phyloP scores from a whole-genome alignment of 2,888 invertebrate species.

The Pseudoips prasinana region DNA sequence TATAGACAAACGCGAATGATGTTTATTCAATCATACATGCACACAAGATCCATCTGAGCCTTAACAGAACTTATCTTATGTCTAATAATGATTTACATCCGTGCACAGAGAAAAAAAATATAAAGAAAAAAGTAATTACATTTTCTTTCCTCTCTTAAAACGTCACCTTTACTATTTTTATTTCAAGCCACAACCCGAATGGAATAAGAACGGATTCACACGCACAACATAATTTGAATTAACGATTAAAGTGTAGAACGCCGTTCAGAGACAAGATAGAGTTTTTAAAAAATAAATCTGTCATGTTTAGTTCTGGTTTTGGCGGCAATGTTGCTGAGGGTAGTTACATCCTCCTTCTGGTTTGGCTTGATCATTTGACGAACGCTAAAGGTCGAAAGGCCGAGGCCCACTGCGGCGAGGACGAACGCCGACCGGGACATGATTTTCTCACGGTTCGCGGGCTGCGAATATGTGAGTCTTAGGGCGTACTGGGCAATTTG shows the following conservation, averaged over 20 bases:
- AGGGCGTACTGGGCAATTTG: constrained; percentile 83
- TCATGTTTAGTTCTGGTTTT: constrained; percentile 18
- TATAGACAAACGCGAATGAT: constrained; percentile 30
- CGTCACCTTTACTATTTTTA: constrained; percentile 51
- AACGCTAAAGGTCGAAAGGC: constrained; percentile 83
- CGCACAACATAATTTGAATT: constrained; percentile 5
- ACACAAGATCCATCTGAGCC: constrained; percentile 27
- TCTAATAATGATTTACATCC: constrained; percentile 28
- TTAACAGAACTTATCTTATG: constrained; percentile 39
- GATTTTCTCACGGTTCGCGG: constrained; percentile 78
- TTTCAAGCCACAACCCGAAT: constrained; percentile 24
- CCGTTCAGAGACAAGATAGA: constrained; percentile 15
- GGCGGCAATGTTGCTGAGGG: constrained; percentile 2
- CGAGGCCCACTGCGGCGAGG: constrained; percentile 81
- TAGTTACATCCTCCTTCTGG: constrained; percentile 54
- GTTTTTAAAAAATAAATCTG: constrained; percentile 7
- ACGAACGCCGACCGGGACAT: constrained; percentile 81
- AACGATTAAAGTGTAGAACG: constrained; percentile 16
- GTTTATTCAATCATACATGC: constrained; percentile 28
- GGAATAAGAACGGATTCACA: constrained; percentile 19
- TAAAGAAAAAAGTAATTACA: constrained; percentile 51
- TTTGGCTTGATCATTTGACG: constrained; percentile 81
- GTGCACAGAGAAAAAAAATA: constrained; percentile 28
- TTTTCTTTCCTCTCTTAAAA: constrained; percentile 41
- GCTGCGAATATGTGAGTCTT: constrained; percentile 84